phyloP scores from a whole-genome alignment of 37 sponge, comb jelly and placozoan species.

The Beroe forskalii region DNA sequence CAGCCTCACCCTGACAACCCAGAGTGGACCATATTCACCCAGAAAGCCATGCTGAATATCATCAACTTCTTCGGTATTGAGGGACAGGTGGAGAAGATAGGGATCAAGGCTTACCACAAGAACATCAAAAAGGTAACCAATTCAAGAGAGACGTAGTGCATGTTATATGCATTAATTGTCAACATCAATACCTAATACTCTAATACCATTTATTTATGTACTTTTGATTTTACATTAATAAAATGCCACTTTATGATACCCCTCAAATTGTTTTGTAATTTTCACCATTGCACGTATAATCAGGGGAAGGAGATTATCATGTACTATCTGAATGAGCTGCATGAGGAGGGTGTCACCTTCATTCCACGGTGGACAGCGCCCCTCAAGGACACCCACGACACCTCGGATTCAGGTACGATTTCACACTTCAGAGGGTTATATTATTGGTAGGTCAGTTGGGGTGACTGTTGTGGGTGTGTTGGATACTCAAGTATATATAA shows the following conservation, averaged over 20 bases:
- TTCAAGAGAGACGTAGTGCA: too few species aligned
- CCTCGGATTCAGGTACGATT: constrained; percentile 31
- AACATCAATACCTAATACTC: too few species aligned
- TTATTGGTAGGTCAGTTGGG: too few species aligned
- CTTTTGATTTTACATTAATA: too few species aligned
- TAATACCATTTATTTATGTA: too few species aligned
- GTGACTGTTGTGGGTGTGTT: too few species aligned
- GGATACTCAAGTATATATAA: too few species aligned
- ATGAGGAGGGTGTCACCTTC: constrained; percentile 21
- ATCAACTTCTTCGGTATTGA: constrained; percentile 68
- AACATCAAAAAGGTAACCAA: constrained; percentile 68
- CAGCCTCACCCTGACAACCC: constrained; percentile 66
- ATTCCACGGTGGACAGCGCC: constrained; percentile 34
- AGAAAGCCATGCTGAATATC: constrained; percentile 62
- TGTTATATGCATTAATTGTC: too few species aligned
- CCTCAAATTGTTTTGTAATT: too few species aligned
- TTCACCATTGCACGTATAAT: too few species aligned
- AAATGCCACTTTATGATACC: too few species aligned
- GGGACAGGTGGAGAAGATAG: constrained; percentile 67
- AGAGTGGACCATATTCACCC: constrained; percentile 68
- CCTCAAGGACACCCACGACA: neutral
- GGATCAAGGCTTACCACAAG: constrained; percentile 57
- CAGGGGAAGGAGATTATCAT: constrained; percentile 69
- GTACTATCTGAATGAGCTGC: constrained; percentile 51
- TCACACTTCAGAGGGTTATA: too few species aligned